Evolutionary conservation across 64 coral and sea anemone species (phyloP), one percentile per base, ranked within the genome.

Genomic region (Dendrophyllia cribrosa): DNA sequence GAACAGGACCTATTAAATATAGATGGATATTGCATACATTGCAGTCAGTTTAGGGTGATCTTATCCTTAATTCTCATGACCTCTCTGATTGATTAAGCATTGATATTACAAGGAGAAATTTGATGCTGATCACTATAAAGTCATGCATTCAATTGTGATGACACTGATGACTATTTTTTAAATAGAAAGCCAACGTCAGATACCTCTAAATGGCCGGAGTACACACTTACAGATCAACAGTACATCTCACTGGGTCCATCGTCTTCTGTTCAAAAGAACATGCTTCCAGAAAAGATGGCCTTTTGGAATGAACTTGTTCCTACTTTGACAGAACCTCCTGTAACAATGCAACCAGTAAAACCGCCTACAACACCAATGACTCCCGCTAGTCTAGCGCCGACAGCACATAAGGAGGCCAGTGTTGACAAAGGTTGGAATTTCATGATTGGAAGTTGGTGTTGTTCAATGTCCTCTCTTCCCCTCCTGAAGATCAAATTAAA

Each of bases 231-330:
- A 24, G 9, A 66, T 14, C 43, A 91, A 66, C 10, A 95, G 82
- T 95, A 95, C 80, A 46, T 86, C 44, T 70, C 73, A 17, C 63
- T 95, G 17, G 91, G 77, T 51, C 88, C 93, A 5, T 45, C 12
- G 17, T 66, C 90, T 46, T 58, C 46, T 20, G 60, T 95, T n/a
- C 22, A 87, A 17, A 50, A 49, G 20, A 78, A 91, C 7, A 82
- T 95, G 49, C 89, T 88, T 72, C 70, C 93, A 26, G 88, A 95
- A 24, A 67, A 71, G 43, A 87, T 95, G 81, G 88, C 82, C 13
- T 95, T 86, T 78, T 95, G 93, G 93, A 95, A 95, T 73, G 48
- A 24, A 48, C 43, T 83, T 46, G 43, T 83, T 3, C 67, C 34
- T 9, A 4, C 59, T n/a, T 83, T 72, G 44, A 62, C 78, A 43